Conservation (phyloP, 2,797 vertebrate genomes). For the Tachyglossus aculeatus region DNA sequence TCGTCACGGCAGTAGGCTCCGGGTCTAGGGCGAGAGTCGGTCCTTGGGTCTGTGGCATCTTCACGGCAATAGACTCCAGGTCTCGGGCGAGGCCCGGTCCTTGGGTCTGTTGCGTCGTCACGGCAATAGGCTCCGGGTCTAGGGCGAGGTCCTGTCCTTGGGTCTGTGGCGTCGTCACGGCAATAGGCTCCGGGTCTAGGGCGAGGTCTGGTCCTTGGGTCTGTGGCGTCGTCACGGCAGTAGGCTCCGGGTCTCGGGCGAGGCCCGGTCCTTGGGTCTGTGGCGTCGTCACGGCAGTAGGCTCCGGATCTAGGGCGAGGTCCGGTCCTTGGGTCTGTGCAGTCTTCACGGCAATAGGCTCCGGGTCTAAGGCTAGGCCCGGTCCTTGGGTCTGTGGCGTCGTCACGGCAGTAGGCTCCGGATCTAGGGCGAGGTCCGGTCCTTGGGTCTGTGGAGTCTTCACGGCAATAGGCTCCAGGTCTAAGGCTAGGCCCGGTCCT, state of each 20-base stretch:
- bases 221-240: fast-evolving
- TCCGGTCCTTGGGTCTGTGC: neutral
- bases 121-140: neutral
- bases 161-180: neutral
- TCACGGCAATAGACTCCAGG: neutral
- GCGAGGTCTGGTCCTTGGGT: neutral
- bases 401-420: neutral
- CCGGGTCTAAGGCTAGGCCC: neutral
- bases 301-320: neutral
- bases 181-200: neutral
- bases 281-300: neutral
- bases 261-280: neutral
- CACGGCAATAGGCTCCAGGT: neutral
- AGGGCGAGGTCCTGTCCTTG: neutral
- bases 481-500: too few relatives aligned
- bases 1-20: neutral
- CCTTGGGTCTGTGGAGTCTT: neutral
- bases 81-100: neutral
- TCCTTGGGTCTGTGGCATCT: neutral
- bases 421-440: fast-evolving
- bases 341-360: neutral
- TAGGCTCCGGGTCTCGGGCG: neutral
- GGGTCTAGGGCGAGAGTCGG: fast-evolving
- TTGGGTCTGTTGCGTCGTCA: neutral
- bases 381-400: neutral